Evolutionary conservation across 2,113 vertebrate genomes (phyloP).

Genomic region (Mormyrus iriodes): DNA sequence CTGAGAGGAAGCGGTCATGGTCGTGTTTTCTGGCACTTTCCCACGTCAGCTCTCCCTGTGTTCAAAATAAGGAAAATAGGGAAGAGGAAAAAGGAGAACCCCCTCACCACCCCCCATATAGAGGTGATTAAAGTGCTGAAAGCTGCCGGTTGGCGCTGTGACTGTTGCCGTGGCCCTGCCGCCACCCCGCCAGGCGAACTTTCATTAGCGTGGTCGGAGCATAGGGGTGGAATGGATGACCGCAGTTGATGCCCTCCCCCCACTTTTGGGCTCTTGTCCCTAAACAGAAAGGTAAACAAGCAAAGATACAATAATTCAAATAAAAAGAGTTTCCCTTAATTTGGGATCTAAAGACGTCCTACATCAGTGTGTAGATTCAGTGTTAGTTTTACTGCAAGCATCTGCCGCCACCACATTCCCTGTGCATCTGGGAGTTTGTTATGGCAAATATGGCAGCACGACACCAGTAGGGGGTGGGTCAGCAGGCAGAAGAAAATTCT

Average conservation of each 20-base stretch:
- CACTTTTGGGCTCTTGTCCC: not conserved
- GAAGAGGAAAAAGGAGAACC: not conserved
- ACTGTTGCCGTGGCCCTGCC: not conserved
- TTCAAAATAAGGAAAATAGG: slow-evolving; percentile 13
- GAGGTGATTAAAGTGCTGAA: not conserved
- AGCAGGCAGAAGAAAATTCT: too few species aligned
- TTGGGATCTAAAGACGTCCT: not conserved
- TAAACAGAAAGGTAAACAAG: not conserved
- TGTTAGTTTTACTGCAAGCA: too few species aligned
- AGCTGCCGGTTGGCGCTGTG: not conserved
- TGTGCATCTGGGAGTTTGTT: too few species aligned
- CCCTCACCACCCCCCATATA: slow-evolving; percentile 16
- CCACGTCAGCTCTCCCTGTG: not conserved
- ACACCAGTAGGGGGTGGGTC: too few species aligned
- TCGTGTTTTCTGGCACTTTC: not conserved
- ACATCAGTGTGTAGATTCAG: not conserved
- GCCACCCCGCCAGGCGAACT: not conserved
- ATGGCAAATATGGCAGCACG: too few species aligned
- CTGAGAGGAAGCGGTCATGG: not conserved
- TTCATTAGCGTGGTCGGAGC: not conserved
- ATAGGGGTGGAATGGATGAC: not conserved
- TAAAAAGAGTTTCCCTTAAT: not conserved
- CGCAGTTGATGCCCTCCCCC: not conserved
- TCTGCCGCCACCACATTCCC: too few species aligned
- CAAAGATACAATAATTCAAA: not conserved